Conservation (phyloP, 2,888 invertebrate species). For the Crematogaster levior region DNA sequence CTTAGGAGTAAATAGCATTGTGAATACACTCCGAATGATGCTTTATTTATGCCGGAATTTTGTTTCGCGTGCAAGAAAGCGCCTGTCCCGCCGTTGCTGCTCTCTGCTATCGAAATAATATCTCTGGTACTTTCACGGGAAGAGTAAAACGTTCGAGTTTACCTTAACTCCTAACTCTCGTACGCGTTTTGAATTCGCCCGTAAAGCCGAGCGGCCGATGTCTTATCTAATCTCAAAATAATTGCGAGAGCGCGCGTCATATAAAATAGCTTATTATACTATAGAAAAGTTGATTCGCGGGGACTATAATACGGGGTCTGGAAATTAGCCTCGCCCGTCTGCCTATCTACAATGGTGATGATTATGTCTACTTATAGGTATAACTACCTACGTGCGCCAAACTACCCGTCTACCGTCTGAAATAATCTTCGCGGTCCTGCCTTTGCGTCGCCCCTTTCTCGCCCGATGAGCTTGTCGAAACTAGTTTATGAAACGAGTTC, state of each 20-base stretch:
- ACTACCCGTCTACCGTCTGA: conserved; percentile 80
- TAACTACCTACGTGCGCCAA: conserved; percentile 77
- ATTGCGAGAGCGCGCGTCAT: conserved; percentile 81
- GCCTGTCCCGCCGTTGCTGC: neutral
- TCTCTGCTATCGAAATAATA: conserved; percentile 2
- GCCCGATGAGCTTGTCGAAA: conserved; percentile 61
- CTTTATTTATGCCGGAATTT: conserved; percentile 63
- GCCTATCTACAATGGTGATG: conserved; percentile 81
- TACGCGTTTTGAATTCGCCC: conserved; percentile 41
- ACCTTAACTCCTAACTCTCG: neutral
- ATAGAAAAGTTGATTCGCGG: conserved; percentile 84
- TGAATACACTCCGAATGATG: conserved; percentile 63
- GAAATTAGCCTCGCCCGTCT: conserved; percentile 84
- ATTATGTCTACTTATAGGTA: conserved; percentile 82
- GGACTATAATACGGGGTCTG: conserved; percentile 83
- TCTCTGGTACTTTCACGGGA: neutral
- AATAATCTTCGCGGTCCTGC: conserved; percentile 79
- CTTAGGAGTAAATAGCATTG: conserved; percentile 71
- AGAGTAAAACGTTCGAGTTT: neutral
- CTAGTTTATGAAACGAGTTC: conserved; percentile 74
- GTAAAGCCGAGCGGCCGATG: conserved; percentile 61
- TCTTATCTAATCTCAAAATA: conserved; percentile 81
- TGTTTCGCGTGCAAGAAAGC: conserved; percentile 18
- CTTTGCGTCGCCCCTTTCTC: conserved; percentile 52
- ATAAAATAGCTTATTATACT: conserved; percentile 85